phyloP scores from a whole-genome alignment of 2,113 vertebrate genomes.

The Chelonoidis abingdonii region DNA sequence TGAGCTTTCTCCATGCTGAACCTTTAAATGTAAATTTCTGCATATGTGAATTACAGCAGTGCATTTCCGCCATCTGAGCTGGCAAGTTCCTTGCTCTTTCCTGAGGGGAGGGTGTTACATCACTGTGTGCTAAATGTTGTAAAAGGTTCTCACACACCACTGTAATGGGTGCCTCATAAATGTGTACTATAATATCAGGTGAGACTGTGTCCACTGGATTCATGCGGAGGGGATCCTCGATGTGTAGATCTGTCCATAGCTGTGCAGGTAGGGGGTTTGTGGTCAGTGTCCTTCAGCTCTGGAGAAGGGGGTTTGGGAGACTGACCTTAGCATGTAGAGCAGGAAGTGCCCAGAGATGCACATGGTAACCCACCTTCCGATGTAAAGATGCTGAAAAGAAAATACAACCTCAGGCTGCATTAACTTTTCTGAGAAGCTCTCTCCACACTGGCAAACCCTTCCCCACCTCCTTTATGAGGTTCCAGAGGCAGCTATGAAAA shows the following conservation, averaged over 20 bases:
- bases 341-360: background rate
- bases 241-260: background rate
- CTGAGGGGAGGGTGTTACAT: background rate
- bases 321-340: background rate
- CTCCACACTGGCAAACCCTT: background rate
- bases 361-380: background rate
- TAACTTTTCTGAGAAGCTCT: background rate
- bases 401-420: background rate
- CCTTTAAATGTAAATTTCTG: accelerated
- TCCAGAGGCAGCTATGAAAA: background rate
- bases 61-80: background rate
- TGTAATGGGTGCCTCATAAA: background rate
- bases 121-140: background rate
- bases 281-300: background rate
- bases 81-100: background rate
- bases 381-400: background rate
- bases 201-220: background rate
- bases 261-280: background rate
- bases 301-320: background rate
- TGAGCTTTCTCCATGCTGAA: slow-evolving; percentile 18
- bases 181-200: background rate
- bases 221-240: background rate
- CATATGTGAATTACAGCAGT: background rate
- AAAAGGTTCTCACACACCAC: background rate
- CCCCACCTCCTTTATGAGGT: background rate